These are phyloP conservation scores for Toxostoma redivivum DNA, from an alignment of 2,113 vertebrate genomes.

Conservation along the genomic window DNA sequence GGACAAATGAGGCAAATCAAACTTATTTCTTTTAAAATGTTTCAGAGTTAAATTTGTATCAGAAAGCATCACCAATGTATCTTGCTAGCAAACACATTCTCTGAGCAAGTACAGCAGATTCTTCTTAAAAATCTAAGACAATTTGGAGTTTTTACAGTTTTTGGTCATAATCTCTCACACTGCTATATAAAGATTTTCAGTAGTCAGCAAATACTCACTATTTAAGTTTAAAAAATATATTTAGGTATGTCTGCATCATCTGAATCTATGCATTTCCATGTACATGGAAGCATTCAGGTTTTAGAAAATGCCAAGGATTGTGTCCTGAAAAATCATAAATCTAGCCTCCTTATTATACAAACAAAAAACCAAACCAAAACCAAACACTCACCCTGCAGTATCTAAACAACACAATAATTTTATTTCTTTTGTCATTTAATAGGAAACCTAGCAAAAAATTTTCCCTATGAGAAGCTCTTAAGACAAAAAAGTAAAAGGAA, in stretches of 20 bases:
- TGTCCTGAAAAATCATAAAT: background rate
- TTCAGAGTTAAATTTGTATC: background rate
- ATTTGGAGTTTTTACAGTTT: background rate
- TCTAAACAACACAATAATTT: background rate
- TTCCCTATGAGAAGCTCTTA: background rate
- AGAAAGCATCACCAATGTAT: background rate
- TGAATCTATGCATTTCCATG: background rate
- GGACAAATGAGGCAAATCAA: background rate
- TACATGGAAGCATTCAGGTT: background rate
- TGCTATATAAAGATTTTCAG: background rate
- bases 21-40: background rate
- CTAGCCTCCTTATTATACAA: background rate
- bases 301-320: background rate
- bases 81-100: background rate
- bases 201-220: background rate
- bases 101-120: background rate
- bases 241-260: background rate
- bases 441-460: background rate
- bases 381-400: fast-evolving
- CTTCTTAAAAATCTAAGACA: background rate
- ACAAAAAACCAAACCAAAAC: no score
- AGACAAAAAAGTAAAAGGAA: background rate
- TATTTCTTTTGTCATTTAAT: background rate
- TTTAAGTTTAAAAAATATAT: background rate
- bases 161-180: background rate